These are phyloP conservation scores for Sclerurus mexicanus DNA, from an alignment of 2,113 vertebrate species.

Conservation along the genomic window DNA sequence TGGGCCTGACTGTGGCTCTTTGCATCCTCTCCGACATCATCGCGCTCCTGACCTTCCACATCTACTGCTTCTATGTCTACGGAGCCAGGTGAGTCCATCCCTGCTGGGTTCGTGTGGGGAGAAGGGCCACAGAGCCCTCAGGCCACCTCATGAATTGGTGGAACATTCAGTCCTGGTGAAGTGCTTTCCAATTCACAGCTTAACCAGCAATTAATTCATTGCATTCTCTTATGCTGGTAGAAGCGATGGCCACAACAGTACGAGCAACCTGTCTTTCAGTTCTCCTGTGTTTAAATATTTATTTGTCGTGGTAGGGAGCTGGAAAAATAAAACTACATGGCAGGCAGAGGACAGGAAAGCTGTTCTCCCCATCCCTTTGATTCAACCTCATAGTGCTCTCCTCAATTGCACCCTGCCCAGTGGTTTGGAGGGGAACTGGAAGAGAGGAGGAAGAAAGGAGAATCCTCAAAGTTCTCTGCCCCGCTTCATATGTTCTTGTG, in stretches of 20 bases:
- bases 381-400: background rate
- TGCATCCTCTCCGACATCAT: constrained; percentile 93
- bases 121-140: background rate
- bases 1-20: constrained; percentile 90
- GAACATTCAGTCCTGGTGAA: background rate
- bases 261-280: background rate
- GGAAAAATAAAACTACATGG: background rate
- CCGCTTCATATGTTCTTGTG: background rate
- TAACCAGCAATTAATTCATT: background rate
- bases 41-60: constrained; percentile 94
- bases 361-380: background rate
- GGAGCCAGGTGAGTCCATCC: constrained; percentile 86
- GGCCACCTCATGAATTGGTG: background rate
- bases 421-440: background rate
- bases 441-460: background rate
- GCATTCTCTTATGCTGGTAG: background rate
- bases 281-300: background rate
- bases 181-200: background rate
- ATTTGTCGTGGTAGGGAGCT: background rate
- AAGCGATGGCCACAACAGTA: background rate
- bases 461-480: background rate
- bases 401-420: background rate
- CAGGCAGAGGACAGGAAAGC: background rate
- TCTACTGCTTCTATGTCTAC: constrained; percentile 99
- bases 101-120: background rate